Base-by-base conservation (phyloP, 2,113 vertebrate species). In the Columba janthina region DNA sequence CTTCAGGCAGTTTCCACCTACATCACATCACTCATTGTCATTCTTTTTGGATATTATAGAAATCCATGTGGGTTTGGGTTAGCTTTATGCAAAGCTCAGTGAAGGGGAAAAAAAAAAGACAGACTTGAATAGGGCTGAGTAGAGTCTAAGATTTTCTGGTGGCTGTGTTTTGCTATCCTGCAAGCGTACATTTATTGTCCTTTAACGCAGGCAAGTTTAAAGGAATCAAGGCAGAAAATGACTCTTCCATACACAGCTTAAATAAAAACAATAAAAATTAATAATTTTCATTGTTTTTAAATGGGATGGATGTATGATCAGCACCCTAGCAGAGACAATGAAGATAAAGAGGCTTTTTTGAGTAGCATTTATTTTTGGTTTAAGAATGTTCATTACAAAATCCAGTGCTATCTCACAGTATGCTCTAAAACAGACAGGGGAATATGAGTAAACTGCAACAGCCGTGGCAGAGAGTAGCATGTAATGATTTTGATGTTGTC, bases 21-120 rank as follows among this genome's bases (percentile, higher is more conserved):
- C 98, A 98, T 98, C 98, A 98, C 98, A 98, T 99, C 98, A 98
- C 94, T 98, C 98, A 98, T 99, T 98, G 99, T 99, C 99, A 99
- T 98, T 98, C 98, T 97, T 98, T 97, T 97, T 95, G 97, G 98
- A 98, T 98, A 97, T 98, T 98, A 98, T 98, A 98, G 98, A 98
- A 98, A 98, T 98, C 98, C 98, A 97, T 98, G 98, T 98, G 98
- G 98, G 98, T 98, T 98, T 98, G 93, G 94, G 98, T 98, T 97
- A 97, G 97, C 96, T 97, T 98, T 98, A 98, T 98, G 97, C 97
- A 98, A 98, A 98, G 97, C 97, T 98, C 97, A 98, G 96, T 98
- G 97, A 98, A 98, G 97, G 86, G 97, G 96, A 95, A 97, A 97
- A 94, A 93, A 85, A 84, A 80, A 91, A 44, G 16, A 17, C 81